Evolutionary conservation across 2,113 vertebrate genomes (phyloP).

Genomic region (Uria lomvia): DNA sequence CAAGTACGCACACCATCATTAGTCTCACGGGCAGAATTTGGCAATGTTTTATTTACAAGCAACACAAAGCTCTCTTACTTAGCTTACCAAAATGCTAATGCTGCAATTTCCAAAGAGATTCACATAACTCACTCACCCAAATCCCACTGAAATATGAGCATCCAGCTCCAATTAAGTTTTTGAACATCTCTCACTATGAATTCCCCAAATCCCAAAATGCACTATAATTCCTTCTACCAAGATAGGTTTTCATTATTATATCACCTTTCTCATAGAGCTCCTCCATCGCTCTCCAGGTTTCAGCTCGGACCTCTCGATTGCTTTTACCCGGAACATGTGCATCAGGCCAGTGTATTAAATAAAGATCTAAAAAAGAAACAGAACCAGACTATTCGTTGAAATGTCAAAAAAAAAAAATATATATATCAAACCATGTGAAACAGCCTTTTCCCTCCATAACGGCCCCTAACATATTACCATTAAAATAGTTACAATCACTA

Average conservation of each 20-base stretch:
- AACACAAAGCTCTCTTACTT: background rate
- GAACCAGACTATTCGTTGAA: background rate
- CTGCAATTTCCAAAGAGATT: background rate
- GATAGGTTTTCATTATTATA: background rate
- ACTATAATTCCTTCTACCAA: background rate
- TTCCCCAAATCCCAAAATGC: background rate
- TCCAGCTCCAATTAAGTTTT: background rate
- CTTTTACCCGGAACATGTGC: conserved; percentile 49
- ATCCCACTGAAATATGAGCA: background rate
- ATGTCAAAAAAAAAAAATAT: background rate
- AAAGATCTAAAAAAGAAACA: conserved; percentile 75
- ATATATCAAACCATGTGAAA: background rate
- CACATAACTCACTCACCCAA: background rate
- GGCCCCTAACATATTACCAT: background rate
- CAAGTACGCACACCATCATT: background rate
- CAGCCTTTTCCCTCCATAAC: background rate
- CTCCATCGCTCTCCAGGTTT: conserved; percentile 76
- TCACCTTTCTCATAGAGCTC: conserved; percentile 75
- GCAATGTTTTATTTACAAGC: background rate
- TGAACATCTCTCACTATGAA: background rate
- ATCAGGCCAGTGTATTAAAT: conserved; percentile 80
- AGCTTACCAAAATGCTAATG: background rate
- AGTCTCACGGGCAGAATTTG: background rate
- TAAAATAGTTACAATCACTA: background rate
- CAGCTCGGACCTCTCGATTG: conserved; percentile 72